Percentiles rank a stretch among this genome's conserved stretches.
These are phyloP conservation scores for Schrankia costaestrigalis DNA, from an alignment of 2,888 invertebrate genomes.

Conservation along the genomic window DNA sequence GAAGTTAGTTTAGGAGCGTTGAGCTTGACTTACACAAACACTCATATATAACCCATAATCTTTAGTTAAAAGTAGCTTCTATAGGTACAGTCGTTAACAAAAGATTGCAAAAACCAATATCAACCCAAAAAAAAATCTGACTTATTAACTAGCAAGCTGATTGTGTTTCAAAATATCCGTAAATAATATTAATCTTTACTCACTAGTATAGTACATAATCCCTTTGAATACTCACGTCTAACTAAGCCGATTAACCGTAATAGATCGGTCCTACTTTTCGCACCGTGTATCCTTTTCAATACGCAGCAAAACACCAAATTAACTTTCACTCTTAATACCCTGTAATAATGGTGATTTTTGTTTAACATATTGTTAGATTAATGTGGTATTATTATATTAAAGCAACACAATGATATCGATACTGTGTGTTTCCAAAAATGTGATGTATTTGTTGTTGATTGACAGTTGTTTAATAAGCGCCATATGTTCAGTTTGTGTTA, in stretches of 20 bases:
- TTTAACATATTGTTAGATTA: background rate
- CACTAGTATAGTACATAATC: constrained; percentile 38
- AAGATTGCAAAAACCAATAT: background rate
- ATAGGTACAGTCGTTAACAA: too few relatives aligned
- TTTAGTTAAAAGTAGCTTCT: too few relatives aligned
- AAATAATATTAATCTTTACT: constrained; percentile 24
- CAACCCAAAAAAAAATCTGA: too few relatives aligned
- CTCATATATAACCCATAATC: too few relatives aligned
- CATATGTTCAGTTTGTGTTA: constrained; percentile 23
- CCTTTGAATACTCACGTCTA: constrained; percentile 59
- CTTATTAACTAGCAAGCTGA: constrained; percentile 6
- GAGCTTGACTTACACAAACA: too few relatives aligned
- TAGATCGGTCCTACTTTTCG: constrained; percentile 63
- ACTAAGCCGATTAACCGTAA: constrained; percentile 72
- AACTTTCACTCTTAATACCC: background rate
- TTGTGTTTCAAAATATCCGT: constrained; percentile 29
- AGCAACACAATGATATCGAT: constrained; percentile 26
- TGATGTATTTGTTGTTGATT: constrained; percentile 36
- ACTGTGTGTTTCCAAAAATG: constrained; percentile 20
- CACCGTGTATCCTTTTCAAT: constrained; percentile 29
- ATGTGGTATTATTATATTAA: constrained; percentile 15
- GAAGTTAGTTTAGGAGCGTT: too few relatives aligned
- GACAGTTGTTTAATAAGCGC: constrained; percentile 32
- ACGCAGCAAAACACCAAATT: background rate
- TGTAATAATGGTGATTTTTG: background rate